Conservation (phyloP, 2,888 invertebrate genomes). For the Eudemis profundana region DNA sequence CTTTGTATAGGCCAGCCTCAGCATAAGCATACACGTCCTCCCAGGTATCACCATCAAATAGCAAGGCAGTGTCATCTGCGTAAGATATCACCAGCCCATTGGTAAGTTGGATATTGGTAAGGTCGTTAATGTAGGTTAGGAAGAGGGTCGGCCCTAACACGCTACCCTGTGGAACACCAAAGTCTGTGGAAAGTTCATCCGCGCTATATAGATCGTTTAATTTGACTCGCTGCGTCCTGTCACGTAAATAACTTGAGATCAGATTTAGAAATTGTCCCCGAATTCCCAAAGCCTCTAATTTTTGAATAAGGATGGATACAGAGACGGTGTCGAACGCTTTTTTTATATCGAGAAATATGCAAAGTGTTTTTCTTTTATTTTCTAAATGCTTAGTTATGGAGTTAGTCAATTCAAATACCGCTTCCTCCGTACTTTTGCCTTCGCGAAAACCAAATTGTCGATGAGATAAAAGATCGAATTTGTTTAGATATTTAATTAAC, state of each 20-base stretch:
- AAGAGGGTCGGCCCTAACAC: too few species aligned
- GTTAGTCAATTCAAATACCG: background rate
- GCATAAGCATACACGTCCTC: background rate
- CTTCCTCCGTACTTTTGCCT: constrained; percentile 5
- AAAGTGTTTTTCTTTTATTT: background rate
- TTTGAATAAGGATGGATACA: background rate
- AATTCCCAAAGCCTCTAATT: constrained; percentile 1
- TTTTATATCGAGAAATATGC: background rate
- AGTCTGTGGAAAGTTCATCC: constrained; percentile 7
- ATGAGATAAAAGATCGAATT: background rate
- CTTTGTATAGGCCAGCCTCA: constrained; percentile 4
- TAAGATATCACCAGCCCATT: constrained; percentile 37
- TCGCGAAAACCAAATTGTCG: constrained; percentile 14
- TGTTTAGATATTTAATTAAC: background rate
- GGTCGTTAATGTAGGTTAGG: too few species aligned
- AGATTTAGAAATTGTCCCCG: background rate
- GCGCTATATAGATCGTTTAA: constrained; percentile 14
- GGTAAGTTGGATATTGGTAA: constrained; percentile 4
- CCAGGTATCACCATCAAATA: constrained; percentile 38
- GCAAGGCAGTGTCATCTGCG: constrained; percentile 41
- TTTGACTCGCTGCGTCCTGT: constrained; percentile 34
- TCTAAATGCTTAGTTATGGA: background rate
- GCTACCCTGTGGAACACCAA: too few species aligned
- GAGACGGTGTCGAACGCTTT: constrained; percentile 18
- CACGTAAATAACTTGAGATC: constrained; percentile 16